Conservation (phyloP, 2,113 vertebrate genomes). For the Syngnathoides biaculeatus region DNA sequence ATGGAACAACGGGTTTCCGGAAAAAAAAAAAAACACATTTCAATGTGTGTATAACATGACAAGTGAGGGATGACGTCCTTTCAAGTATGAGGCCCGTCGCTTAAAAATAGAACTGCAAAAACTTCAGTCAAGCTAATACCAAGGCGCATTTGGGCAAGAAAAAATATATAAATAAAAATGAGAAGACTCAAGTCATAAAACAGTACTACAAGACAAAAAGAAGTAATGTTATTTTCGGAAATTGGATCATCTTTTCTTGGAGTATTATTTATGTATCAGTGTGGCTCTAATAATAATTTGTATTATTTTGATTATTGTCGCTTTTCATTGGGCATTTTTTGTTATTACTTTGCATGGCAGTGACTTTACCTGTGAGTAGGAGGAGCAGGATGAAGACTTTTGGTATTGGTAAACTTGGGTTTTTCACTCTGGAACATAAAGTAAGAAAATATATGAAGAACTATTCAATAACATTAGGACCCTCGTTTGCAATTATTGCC, state of each 20-base stretch:
- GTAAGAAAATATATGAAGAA: neutral
- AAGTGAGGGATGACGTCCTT: neutral
- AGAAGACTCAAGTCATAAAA: neutral
- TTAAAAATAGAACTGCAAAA: constrained; percentile 20
- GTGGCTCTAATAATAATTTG: neutral
- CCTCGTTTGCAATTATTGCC: neutral
- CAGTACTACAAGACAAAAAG: too few species aligned
- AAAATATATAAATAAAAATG: neutral
- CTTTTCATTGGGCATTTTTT: neutral
- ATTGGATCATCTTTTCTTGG: neutral
- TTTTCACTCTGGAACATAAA: constrained; percentile 38
- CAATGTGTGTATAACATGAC: neutral
- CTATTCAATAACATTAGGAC: neutral
- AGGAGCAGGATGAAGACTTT: constrained; percentile 28
- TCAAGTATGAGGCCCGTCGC: constrained; percentile 3
- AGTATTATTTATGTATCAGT: neutral
- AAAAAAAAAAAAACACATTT: neutral
- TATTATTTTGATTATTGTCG: neutral
- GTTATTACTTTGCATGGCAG: neutral
- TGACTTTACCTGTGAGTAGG: constrained; percentile 44
- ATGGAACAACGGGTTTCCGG: constrained; percentile 43
- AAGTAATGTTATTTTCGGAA: neutral
- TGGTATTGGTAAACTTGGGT: neutral
- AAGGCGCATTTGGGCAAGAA: neutral
- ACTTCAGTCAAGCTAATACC: constrained; percentile 6